Conservation (phyloP, 1,140 invertebrate genomes). For the Drosophila kikkawai region DNA sequence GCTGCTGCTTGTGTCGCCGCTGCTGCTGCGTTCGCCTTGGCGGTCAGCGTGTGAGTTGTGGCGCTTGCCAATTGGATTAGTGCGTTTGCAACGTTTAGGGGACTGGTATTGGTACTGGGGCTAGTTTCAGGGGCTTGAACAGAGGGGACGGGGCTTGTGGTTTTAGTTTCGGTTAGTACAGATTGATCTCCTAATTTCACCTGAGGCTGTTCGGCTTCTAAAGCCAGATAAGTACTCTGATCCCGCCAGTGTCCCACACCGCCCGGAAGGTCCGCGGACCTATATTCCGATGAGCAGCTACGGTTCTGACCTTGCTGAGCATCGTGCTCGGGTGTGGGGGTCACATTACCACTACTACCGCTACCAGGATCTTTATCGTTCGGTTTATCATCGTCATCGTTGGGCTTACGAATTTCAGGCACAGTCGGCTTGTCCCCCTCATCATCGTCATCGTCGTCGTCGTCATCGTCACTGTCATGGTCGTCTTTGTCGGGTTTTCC, state of each 20-base stretch:
- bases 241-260: constrained; percentile 93
- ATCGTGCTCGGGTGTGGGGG: constrained; percentile 85
- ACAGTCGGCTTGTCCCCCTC: constrained; percentile 76
- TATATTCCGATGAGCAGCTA: constrained; percentile 88
- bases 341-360: constrained; percentile 87
- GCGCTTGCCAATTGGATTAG: constrained; percentile 84
- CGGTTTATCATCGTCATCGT: constrained; percentile 85
- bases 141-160: constrained; percentile 24
- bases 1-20: constrained; percentile 71
- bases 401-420: constrained; percentile 81
- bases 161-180: constrained; percentile 70
- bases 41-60: constrained; percentile 78
- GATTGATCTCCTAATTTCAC: constrained; percentile 50
- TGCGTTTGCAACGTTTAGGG: constrained; percentile 78
- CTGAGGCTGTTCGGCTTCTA: constrained; percentile 72
- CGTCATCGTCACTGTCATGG: constrained; percentile 85
- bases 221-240: constrained; percentile 91
- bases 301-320: constrained; percentile 78
- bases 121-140: constrained; percentile 58
- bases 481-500: constrained; percentile 49
- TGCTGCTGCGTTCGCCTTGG: constrained; percentile 72
- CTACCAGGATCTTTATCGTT: constrained; percentile 88
- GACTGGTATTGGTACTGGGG: constrained; percentile 53
- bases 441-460: constrained; percentile 80
- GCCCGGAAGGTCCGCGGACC: constrained; percentile 90